Conservation (phyloP, 2,797 vertebrate genomes). For the Lepidocolaptes lacrymiger region DNA sequence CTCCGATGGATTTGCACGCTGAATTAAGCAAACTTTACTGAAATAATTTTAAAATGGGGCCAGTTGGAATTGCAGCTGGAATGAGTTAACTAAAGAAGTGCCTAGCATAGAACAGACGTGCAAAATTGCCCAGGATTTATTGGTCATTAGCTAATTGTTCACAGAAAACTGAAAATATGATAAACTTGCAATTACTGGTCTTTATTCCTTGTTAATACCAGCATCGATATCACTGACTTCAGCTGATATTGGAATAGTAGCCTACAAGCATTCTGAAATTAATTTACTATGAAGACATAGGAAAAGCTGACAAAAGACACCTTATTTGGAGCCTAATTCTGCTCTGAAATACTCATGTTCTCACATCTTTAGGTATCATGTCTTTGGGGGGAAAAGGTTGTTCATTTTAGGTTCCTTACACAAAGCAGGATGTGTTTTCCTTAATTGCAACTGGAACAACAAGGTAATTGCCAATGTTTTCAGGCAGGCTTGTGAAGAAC, state of each 20-base stretch:
- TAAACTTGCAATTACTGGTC: background rate
- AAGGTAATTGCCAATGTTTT: background rate
- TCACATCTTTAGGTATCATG: background rate
- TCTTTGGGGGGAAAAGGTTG: background rate
- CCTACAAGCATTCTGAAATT: background rate
- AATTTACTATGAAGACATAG: background rate
- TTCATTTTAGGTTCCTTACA: background rate
- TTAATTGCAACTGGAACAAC: background rate
- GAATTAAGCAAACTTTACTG: background rate
- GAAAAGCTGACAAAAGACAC: background rate
- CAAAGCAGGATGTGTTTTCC: background rate
- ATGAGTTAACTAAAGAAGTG: background rate
- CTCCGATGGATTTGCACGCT: background rate
- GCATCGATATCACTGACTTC: background rate
- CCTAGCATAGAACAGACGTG: background rate
- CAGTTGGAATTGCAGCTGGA: background rate
- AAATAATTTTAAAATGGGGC: background rate
- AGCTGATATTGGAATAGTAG: background rate
- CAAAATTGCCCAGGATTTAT: background rate
- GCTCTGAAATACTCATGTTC: background rate
- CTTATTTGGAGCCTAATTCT: background rate
- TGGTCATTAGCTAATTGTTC: background rate
- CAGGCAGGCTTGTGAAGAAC: background rate
- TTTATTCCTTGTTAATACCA: background rate
- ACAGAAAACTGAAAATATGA: background rate